A percentile compares a stretch with the other conserved stretches of the same genome.
Evolutionary conservation across 2,797 vertebrate species (phyloP).

Genomic region (Myotis pilosus): DNA sequence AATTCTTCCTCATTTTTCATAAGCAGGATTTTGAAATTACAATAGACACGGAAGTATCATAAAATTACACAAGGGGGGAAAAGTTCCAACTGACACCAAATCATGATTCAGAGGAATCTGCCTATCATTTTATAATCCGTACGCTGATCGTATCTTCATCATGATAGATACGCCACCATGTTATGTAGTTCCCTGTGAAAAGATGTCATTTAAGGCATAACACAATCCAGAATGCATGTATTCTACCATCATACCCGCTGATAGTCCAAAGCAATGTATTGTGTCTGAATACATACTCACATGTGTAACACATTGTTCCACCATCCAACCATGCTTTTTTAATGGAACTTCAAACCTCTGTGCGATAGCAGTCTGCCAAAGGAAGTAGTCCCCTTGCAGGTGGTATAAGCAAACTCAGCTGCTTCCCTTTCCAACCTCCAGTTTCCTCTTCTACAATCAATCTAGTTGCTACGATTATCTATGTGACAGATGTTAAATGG

Average conservation of each 20-base stretch:
- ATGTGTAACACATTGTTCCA: not conserved
- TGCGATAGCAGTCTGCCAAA: conserved; percentile 70
- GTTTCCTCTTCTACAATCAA: conserved; percentile 67
- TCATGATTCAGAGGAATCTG: not conserved
- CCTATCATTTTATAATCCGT: conserved; percentile 31
- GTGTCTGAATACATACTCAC: not conserved
- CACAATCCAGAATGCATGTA: not conserved
- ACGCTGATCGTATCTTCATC: not conserved
- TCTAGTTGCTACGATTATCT: conserved; percentile 64
- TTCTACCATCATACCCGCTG: not conserved
- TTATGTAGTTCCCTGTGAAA: not conserved
- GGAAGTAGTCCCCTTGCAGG: conserved; percentile 75
- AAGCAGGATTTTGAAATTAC: conserved; percentile 38
- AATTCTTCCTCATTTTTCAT: not conserved
- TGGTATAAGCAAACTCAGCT: conserved; percentile 72
- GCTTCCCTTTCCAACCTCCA: conserved; percentile 59
- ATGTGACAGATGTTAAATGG: conserved; percentile 76
- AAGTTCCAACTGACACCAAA: not conserved
- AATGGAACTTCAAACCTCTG: conserved; percentile 59
- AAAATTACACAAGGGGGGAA: not conserved
- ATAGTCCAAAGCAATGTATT: not conserved
- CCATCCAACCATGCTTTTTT: not conserved
- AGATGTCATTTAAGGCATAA: not conserved
- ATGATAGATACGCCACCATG: not conserved
- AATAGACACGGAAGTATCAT: not conserved